phyloP scores from a whole-genome alignment of 2,888 invertebrate species.

The Tethea ocularis region DNA sequence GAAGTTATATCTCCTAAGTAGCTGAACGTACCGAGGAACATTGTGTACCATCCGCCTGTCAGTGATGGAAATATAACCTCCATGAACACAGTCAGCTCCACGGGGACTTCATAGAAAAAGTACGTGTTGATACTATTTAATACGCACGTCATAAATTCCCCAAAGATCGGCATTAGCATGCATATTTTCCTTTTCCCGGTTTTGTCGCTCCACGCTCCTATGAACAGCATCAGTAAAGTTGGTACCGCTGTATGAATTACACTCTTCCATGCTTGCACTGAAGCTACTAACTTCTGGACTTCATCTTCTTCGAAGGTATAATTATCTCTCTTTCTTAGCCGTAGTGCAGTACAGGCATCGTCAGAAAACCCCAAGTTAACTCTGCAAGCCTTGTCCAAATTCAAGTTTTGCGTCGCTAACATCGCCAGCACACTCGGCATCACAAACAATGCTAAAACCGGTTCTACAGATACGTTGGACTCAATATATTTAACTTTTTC shows the following conservation, averaged over 20 bases:
- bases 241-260: slow-evolving; percentile 81
- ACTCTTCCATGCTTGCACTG: slow-evolving; percentile 82
- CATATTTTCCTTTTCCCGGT: slow-evolving; percentile 84
- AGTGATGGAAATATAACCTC: slow-evolving; percentile 80
- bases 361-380: slow-evolving; percentile 89
- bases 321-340: slow-evolving; percentile 87
- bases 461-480: slow-evolving; percentile 86
- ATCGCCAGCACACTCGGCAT: slow-evolving; percentile 87
- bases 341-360: slow-evolving; percentile 88
- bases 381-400: slow-evolving; percentile 92
- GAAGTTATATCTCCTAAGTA: slow-evolving; percentile 85
- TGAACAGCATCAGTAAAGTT: slow-evolving; percentile 80
- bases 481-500: slow-evolving; percentile 78
- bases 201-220: slow-evolving; percentile 86
- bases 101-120: slow-evolving; percentile 79
- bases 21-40: slow-evolving; percentile 83
- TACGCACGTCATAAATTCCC: slow-evolving; percentile 78
- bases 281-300: slow-evolving; percentile 84
- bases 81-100: slow-evolving; percentile 80
- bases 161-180: slow-evolving; percentile 82
- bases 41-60: slow-evolving; percentile 83
- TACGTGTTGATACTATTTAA: slow-evolving; percentile 81
- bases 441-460: slow-evolving; percentile 85
- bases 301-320: slow-evolving; percentile 86
- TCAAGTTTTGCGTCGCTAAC: slow-evolving; percentile 91